phyloP scores from a whole-genome alignment of 2,888 invertebrate genomes.

The Tipula vernalis region DNA sequence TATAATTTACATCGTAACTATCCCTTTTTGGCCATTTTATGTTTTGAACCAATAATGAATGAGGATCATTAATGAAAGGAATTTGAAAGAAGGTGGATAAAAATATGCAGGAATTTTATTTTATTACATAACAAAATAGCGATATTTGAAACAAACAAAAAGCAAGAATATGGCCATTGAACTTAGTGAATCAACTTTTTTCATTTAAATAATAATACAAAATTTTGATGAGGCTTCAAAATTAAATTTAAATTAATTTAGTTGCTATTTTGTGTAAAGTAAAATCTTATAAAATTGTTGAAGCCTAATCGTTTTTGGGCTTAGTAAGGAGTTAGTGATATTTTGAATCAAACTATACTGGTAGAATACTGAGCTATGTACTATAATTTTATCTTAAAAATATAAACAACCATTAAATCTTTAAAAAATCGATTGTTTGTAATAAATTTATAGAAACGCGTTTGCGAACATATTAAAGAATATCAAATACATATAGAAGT shows the following conservation, averaged over 20 bases:
- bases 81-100: background rate
- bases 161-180: background rate
- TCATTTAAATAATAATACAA: background rate
- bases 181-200: background rate
- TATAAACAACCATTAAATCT: background rate
- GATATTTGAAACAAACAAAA: background rate
- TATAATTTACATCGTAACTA: background rate
- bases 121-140: background rate
- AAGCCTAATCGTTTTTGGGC: background rate
- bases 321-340: background rate
- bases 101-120: background rate
- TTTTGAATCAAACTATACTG: no score
- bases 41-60: background rate
- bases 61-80: background rate
- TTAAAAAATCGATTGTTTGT: background rate
- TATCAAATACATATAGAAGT: background rate
- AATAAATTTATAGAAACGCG: background rate
- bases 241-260: background rate
- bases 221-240: background rate
- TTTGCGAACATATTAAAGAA: background rate
- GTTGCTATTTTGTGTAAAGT: background rate
- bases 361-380: no score
- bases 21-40: background rate
- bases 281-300: background rate
- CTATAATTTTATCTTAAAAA: background rate